Conservation (phyloP, 2,888 invertebrate species). For the Eubasilissa splendida region DNA sequence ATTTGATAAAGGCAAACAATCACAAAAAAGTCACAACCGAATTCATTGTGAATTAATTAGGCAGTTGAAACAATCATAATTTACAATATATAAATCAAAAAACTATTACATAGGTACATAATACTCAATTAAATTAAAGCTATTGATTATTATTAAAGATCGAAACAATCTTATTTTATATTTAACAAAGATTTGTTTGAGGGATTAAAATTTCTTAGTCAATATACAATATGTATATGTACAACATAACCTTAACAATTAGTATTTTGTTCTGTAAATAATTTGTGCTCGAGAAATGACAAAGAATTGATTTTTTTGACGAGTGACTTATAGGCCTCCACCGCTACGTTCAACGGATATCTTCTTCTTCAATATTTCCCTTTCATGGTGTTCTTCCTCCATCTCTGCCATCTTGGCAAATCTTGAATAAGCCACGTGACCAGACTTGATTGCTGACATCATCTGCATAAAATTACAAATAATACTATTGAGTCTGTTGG, state of each 20-base stretch:
- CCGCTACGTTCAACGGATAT: slow-evolving; percentile 95
- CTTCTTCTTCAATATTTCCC: slow-evolving; percentile 82
- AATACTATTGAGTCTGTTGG: too few relatives aligned
- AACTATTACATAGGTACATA: background rate
- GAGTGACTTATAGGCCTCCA: slow-evolving; percentile 85
- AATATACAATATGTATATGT: background rate
- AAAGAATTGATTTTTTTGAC: background rate
- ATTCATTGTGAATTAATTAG: background rate
- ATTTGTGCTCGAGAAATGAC: background rate
- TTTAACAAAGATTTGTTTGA: too few relatives aligned
- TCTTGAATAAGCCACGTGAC: slow-evolving; percentile 94
- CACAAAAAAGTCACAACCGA: background rate
- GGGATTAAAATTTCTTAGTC: too few relatives aligned
- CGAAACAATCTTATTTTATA: too few relatives aligned
- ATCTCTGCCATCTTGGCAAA: slow-evolving; percentile 96
- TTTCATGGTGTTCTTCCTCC: slow-evolving; percentile 88
- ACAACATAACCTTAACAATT: background rate
- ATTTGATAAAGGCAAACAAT: background rate
- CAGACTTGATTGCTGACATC: slow-evolving; percentile 99
- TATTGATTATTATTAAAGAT: too few relatives aligned
- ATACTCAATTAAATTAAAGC: too few relatives aligned
- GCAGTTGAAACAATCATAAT: background rate
- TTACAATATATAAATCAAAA: background rate
- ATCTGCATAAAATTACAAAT: slow-evolving; percentile 75
- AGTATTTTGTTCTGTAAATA: background rate